Evolutionary conservation across 2,888 invertebrate genomes (phyloP).

Genomic region (Gasteruption jaculator): DNA sequence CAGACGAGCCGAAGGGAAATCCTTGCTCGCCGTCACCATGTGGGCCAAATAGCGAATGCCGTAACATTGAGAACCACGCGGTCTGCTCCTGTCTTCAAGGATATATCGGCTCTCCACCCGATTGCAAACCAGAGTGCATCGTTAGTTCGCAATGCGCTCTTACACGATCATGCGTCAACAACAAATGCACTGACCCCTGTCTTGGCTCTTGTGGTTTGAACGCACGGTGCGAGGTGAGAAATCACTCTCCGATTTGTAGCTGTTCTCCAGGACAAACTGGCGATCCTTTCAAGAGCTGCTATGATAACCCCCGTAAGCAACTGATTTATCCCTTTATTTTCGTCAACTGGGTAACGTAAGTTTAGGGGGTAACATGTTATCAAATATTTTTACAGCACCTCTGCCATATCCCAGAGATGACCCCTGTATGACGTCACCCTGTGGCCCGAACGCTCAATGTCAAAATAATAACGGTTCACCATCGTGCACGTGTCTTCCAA

Average conservation of each 20-base stretch:
- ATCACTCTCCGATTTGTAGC: slow-evolving; percentile 54
- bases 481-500: slow-evolving; percentile 72
- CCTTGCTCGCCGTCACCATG: slow-evolving; percentile 51
- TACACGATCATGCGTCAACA: slow-evolving; percentile 64
- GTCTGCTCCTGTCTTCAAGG: slow-evolving; percentile 53
- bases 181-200: slow-evolving; percentile 66
- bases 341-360: too few species aligned
- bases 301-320: slow-evolving; percentile 53
- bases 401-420: slow-evolving; percentile 49
- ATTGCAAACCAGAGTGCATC: slow-evolving; percentile 51
- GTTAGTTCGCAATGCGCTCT: slow-evolving; percentile 53
- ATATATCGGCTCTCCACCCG: slow-evolving; percentile 52
- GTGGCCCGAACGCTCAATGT: slow-evolving; percentile 78
- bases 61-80: slow-evolving; percentile 47
- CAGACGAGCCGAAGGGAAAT: slow-evolving; percentile 29
- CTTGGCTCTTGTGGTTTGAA: slow-evolving; percentile 53
- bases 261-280: slow-evolving; percentile 56
- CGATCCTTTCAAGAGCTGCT: slow-evolving; percentile 75
- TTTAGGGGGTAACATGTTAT: background rate
- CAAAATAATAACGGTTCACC: slow-evolving; percentile 63
- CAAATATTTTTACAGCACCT: slow-evolving; percentile 24
- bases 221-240: slow-evolving; percentile 57
- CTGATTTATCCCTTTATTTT: slow-evolving; percentile 3
- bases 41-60: slow-evolving; percentile 51
- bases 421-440: slow-evolving; percentile 75